phyloP scores from a whole-genome alignment of 2,797 vertebrate species.

The Danio albolineatus region DNA sequence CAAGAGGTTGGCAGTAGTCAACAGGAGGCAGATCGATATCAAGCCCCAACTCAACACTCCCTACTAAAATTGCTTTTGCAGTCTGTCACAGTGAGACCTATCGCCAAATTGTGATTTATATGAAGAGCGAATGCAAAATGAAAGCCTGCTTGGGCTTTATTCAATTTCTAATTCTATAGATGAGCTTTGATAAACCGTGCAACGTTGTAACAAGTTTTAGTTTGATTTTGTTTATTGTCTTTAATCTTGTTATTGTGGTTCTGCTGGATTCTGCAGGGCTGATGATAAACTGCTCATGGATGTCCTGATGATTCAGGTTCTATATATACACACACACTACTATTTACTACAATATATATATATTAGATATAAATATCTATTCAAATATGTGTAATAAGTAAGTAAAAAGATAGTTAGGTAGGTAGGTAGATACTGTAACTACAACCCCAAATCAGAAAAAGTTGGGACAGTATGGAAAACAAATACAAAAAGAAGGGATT shows the following conservation, averaged over 20 bases:
- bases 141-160: slow-evolving; percentile 16
- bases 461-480: no score
- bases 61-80: slow-evolving; percentile 42
- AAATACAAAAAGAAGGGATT: no score
- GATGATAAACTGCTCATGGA: slow-evolving; percentile 13
- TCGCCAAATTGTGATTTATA: slow-evolving; percentile 37
- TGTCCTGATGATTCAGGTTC: background rate
- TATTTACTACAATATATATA: no score
- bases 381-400: no score
- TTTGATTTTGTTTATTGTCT: slow-evolving; percentile 5
- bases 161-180: slow-evolving; percentile 25
- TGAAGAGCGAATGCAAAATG: slow-evolving; percentile 15
- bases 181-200: background rate
- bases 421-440: no score
- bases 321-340: no score
- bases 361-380: no score
- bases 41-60: slow-evolving; percentile 40
- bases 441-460: no score
- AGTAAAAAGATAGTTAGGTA: no score
- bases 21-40: slow-evolving; percentile 51
- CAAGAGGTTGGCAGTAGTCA: slow-evolving; percentile 51
- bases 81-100: slow-evolving; percentile 38
- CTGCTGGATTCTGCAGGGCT: slow-evolving; percentile 9
- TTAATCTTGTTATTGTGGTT: slow-evolving; percentile 17
- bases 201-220: slow-evolving; percentile 11